Conservation (phyloP, 2,797 vertebrate genomes). For the Orestias chungarensis region DNA sequence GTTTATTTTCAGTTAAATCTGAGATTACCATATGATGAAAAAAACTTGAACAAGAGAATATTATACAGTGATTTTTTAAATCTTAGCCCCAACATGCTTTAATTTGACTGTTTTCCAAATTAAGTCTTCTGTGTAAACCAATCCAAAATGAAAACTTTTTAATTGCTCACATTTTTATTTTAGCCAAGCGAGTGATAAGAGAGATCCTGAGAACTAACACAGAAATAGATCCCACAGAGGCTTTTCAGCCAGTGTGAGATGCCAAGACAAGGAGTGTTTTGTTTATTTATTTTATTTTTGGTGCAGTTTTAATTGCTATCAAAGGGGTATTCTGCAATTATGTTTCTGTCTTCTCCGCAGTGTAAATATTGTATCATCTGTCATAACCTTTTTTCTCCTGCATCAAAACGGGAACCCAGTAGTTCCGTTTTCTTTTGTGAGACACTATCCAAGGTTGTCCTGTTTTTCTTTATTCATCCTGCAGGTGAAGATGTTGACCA, state of each 20-base stretch:
- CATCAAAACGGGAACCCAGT: constrained; percentile 42
- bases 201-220: background rate
- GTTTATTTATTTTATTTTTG: too few species aligned
- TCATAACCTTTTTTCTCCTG: constrained; percentile 23
- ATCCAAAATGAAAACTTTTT: constrained; percentile 5
- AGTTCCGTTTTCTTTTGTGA: constrained; percentile 51
- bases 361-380: constrained; percentile 18
- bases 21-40: too few species aligned
- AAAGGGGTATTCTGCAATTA: constrained; percentile 3
- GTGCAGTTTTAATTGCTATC: constrained; percentile 1
- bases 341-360: background rate
- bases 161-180: constrained; percentile 5
- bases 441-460: constrained; percentile 41
- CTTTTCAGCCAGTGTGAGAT: background rate
- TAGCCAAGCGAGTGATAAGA: background rate
- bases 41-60: background rate
- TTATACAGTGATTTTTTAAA: background rate
- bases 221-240: background rate
- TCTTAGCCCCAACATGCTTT: background rate
- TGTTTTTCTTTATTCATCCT: constrained; percentile 36
- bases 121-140: background rate
- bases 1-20: too few species aligned
- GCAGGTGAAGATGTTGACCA: constrained; percentile 32
- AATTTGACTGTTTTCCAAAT: background rate
- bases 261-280: background rate